These are phyloP conservation scores for Harpalus rubripes DNA, from an alignment of 2,888 invertebrate species.

Conservation along the genomic window DNA sequence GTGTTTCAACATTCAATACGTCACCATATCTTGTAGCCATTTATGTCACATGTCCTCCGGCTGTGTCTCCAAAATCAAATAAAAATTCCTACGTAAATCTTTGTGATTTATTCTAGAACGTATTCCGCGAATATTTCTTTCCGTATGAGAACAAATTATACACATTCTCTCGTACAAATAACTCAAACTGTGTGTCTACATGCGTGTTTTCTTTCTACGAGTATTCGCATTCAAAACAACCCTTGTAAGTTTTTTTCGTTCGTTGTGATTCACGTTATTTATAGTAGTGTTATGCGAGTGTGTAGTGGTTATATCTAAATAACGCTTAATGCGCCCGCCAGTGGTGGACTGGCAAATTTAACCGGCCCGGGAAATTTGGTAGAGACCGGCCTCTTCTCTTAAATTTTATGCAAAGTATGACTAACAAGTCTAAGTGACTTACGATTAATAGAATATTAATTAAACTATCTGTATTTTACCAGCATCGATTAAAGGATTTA, in stretches of 20 bases:
- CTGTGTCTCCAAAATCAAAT: conserved; percentile 6
- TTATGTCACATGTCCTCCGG: neutral
- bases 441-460: too few relatives aligned
- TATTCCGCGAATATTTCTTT: conserved; percentile 25
- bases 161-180: conserved; percentile 5
- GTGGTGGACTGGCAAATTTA: too few relatives aligned
- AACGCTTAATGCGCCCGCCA: neutral
- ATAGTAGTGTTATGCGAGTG: conserved; percentile 14
- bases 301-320: conserved; percentile 4
- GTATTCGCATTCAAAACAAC: neutral
- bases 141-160: conserved; percentile 21
- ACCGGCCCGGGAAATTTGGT: too few relatives aligned
- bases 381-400: too few relatives aligned
- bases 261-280: conserved; percentile 19
- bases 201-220: neutral
- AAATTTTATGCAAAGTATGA: too few relatives aligned
- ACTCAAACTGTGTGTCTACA: conserved; percentile 18
- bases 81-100: conserved; percentile 13
- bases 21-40: neutral
- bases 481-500: too few relatives aligned
- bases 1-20: neutral
- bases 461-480: too few relatives aligned
- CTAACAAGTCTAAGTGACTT: too few relatives aligned
- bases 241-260: conserved; percentile 12
- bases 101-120: conserved; percentile 1